These are phyloP conservation scores for Hemiprocne comata DNA, from an alignment of 2,113 vertebrate genomes.

Conservation along the genomic window DNA sequence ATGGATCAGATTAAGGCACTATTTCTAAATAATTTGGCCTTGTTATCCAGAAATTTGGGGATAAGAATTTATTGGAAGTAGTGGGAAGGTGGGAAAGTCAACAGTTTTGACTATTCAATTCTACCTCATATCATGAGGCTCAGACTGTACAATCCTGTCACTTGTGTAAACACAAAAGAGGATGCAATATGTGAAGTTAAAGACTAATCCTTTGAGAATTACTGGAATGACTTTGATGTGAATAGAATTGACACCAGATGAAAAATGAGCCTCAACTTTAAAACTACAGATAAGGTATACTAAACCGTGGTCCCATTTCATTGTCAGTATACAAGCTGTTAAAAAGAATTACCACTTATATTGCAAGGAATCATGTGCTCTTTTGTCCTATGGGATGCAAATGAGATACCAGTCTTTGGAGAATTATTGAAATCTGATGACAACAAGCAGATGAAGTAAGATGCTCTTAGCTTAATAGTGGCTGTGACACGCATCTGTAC, in stretches of 20 bases:
- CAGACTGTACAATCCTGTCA: neutral
- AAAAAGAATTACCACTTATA: neutral
- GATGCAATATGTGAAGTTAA: neutral
- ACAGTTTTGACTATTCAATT: neutral
- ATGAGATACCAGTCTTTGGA: neutral
- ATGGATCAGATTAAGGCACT: neutral
- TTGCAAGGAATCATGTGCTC: neutral
- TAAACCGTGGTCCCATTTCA: neutral
- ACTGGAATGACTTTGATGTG: neutral
- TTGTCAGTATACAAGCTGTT: neutral
- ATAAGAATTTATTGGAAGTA: neutral
- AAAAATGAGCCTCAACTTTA: neutral
- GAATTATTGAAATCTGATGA: conserved; percentile 27
- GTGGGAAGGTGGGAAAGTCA: neutral
- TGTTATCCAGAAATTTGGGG: neutral
- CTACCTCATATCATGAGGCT: neutral
- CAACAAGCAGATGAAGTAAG: neutral
- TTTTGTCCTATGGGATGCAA: neutral
- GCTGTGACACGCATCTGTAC: neutral
- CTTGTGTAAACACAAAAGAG: neutral
- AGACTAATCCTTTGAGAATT: neutral
- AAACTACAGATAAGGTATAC: neutral
- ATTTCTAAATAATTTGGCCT: neutral
- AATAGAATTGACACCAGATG: neutral
- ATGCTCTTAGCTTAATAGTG: neutral